A percentile compares a stretch with the other conserved stretches of the same genome.
Evolutionary conservation across 2,888 invertebrate species (phyloP).

Genomic region (Lobophora halterata): DNA sequence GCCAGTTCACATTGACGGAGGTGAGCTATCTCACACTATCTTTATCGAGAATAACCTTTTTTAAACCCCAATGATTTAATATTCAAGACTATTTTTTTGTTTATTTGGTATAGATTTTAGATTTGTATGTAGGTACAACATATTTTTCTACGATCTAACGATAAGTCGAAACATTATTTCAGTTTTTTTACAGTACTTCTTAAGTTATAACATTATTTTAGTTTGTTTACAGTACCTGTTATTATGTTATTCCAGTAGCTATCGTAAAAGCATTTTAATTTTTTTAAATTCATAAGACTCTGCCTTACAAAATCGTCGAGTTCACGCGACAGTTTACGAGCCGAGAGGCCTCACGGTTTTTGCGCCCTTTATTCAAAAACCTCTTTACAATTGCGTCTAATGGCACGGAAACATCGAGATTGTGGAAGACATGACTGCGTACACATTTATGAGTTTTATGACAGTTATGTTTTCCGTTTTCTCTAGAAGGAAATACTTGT

Average conservation of each 20-base stretch:
- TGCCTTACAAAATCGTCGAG: slow-evolving; percentile 19
- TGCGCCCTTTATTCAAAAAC: slow-evolving; percentile 36
- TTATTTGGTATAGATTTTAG: too few relatives aligned
- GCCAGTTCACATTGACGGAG: slow-evolving; percentile 7
- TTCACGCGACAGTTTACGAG: slow-evolving; percentile 26
- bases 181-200: too few relatives aligned
- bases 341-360: slow-evolving; percentile 28
- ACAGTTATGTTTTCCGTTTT: slow-evolving; percentile 18
- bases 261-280: too few relatives aligned
- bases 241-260: too few relatives aligned
- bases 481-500: slow-evolving; percentile 8
- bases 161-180: too few relatives aligned
- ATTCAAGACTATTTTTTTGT: too few relatives aligned
- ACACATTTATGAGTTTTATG: slow-evolving; percentile 18
- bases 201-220: too few relatives aligned
- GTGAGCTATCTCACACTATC: slow-evolving; percentile 4
- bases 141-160: too few relatives aligned
- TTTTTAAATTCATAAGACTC: slow-evolving; percentile 4
- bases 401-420: slow-evolving; percentile 47
- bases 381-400: slow-evolving; percentile 46
- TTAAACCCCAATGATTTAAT: background rate
- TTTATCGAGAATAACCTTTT: background rate
- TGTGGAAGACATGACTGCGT: slow-evolving; percentile 33
- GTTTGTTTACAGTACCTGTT: too few relatives aligned
- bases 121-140: too few relatives aligned